These are phyloP conservation scores for Alloplasta piceator DNA, from an alignment of 2,888 invertebrate species.

Conservation along the genomic window DNA sequence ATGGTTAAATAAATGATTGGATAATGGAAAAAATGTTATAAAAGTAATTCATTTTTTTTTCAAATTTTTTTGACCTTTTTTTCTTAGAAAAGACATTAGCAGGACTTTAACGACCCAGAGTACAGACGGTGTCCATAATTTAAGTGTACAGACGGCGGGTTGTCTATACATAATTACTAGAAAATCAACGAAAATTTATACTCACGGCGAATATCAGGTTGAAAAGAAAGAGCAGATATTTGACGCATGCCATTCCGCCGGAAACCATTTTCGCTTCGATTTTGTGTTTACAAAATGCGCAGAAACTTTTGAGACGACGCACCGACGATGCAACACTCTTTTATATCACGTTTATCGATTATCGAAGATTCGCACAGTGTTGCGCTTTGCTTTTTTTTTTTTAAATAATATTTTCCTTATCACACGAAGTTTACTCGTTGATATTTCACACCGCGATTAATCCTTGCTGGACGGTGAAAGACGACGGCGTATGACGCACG, in stretches of 20 bases:
- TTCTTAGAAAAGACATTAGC: too few species aligned
- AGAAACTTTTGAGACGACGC: conserved; percentile 5
- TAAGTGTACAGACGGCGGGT: too few species aligned
- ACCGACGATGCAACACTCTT: conserved; percentile 4
- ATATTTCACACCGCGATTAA: conserved; percentile 16
- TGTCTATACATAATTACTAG: too few species aligned
- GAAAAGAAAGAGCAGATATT: conserved; percentile 94
- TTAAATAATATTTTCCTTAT: not conserved
- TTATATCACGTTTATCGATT: conserved; percentile 11
- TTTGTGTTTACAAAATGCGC: conserved; percentile 12
- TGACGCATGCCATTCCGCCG: conserved; percentile 93
- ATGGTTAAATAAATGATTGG: too few species aligned
- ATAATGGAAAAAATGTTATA: too few species aligned
- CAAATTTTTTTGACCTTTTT: too few species aligned
- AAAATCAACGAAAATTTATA: conserved; percentile 44
- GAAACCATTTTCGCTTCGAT: conserved; percentile 87
- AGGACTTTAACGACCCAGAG: too few species aligned
- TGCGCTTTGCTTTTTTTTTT: conserved; percentile 7
- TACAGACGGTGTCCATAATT: too few species aligned
- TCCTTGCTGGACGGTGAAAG: conserved; percentile 35
- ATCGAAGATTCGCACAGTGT: not conserved
- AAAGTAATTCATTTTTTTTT: too few species aligned
- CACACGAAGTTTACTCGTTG: not conserved
- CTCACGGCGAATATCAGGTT: conserved; percentile 95
- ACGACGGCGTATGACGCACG: conserved; percentile 40